A percentile compares a stretch with the other conserved stretches of the same genome.
Conservation (phyloP, 2,113 vertebrate species). For the Dromaius novaehollandiae region DNA sequence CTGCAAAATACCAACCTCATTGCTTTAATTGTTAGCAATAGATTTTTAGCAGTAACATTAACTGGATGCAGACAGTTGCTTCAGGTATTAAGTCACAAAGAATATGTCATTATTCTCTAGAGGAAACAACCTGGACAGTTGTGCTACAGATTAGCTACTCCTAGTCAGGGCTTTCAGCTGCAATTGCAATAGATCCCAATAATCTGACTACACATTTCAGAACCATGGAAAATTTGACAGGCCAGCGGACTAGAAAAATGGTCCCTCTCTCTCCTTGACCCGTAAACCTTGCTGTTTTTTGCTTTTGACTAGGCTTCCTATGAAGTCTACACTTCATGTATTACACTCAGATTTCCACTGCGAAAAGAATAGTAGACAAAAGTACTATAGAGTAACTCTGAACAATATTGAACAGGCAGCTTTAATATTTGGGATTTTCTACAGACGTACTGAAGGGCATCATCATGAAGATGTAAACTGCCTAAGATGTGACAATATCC, state of each 20-base stretch:
- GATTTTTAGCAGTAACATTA: neutral
- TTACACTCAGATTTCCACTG: neutral
- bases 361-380: neutral
- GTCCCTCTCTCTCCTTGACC: neutral
- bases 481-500: neutral
- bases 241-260: neutral
- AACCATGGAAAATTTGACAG: neutral
- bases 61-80: neutral
- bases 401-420: neutral
- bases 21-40: neutral
- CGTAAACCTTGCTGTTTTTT: neutral
- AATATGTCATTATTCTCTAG: neutral
- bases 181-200: neutral
- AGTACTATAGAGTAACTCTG: neutral
- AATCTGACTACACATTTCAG: neutral
- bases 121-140: neutral
- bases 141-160: neutral
- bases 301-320: neutral
- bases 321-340: neutral
- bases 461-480: neutral
- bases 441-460: neutral
- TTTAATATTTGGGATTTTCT: neutral
- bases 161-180: neutral
- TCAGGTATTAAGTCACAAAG: neutral
- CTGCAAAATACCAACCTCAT: neutral